Evolutionary conservation across 1,140 invertebrate species (phyloP).

Genomic region (Lasioglossum albipes): DNA sequence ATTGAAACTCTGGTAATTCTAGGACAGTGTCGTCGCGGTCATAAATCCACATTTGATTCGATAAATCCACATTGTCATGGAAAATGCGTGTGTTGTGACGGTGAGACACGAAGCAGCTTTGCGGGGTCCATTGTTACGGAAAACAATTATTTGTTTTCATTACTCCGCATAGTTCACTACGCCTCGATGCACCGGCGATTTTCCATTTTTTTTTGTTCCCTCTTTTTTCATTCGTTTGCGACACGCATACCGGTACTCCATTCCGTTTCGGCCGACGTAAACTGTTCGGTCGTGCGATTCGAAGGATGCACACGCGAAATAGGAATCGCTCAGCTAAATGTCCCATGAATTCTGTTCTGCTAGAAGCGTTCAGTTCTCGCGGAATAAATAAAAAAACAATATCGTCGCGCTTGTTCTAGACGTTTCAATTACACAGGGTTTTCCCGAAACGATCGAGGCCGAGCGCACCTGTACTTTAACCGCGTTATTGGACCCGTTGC

Average conservation of each 20-base stretch:
- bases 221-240: conserved; percentile 25
- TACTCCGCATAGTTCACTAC: conserved; percentile 44
- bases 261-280: not conserved
- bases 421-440: not conserved
- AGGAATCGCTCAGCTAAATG: conserved; percentile 1
- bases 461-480: too few relatives aligned
- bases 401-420: conserved; percentile 8
- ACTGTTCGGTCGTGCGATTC: not conserved
- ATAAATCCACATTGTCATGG: conserved; percentile 25
- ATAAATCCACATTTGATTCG: conserved; percentile 27
- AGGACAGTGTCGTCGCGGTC: not conserved
- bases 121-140: conserved; percentile 42
- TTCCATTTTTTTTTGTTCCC: conserved; percentile 21
- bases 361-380: not conserved
- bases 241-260: not conserved
- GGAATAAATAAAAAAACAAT: not conserved
- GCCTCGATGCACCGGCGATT: conserved; percentile 45
- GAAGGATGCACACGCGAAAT: not conserved
- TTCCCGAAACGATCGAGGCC: not conserved
- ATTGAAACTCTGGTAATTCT: not conserved
- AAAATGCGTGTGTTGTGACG: conserved; percentile 18
- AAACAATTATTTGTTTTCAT: conserved; percentile 62
- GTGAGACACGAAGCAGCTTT: conserved; percentile 38
- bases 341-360: conserved; percentile 3
- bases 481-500: too few relatives aligned